Percentiles rank a stretch among this genome's conserved stretches.
Conservation (phyloP, 2,113 vertebrate genomes). For the Grammatotria lemairii region DNA sequence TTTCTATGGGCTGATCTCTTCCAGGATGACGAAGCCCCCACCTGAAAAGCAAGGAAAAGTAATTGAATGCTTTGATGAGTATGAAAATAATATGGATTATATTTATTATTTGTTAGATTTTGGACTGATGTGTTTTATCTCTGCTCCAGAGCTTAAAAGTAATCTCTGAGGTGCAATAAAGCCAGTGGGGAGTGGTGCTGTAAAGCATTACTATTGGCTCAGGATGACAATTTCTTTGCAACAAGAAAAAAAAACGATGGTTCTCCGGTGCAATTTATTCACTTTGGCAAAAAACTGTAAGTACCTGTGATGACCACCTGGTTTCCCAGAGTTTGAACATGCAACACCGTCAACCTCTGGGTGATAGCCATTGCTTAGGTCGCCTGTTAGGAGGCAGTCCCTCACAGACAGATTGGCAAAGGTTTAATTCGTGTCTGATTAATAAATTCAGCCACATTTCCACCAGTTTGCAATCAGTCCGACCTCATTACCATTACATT, state of each 20-base stretch:
- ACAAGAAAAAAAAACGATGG: background rate
- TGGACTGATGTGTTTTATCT: background rate
- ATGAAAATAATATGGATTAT: background rate
- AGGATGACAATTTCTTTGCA: background rate
- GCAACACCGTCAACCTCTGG: background rate
- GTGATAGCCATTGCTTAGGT: background rate
- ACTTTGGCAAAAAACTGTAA: background rate
- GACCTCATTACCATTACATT: background rate
- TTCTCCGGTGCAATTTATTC: background rate
- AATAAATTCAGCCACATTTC: background rate
- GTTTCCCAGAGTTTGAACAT: background rate
- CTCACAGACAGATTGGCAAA: background rate
- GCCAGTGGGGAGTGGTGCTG: background rate
- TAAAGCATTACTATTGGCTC: background rate
- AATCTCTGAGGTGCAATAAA: background rate
- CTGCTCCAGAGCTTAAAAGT: background rate
- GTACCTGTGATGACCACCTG: background rate
- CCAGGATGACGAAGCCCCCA: background rate
- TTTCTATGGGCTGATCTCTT: background rate
- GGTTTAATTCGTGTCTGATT: background rate
- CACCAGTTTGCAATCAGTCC: background rate
- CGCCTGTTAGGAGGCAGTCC: background rate
- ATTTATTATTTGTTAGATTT: background rate
- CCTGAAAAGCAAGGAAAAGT: background rate
- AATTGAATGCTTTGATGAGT: background rate